Evolutionary conservation across 2,797 vertebrate species (phyloP).

Genomic region (Cirrhinus mrigala): DNA sequence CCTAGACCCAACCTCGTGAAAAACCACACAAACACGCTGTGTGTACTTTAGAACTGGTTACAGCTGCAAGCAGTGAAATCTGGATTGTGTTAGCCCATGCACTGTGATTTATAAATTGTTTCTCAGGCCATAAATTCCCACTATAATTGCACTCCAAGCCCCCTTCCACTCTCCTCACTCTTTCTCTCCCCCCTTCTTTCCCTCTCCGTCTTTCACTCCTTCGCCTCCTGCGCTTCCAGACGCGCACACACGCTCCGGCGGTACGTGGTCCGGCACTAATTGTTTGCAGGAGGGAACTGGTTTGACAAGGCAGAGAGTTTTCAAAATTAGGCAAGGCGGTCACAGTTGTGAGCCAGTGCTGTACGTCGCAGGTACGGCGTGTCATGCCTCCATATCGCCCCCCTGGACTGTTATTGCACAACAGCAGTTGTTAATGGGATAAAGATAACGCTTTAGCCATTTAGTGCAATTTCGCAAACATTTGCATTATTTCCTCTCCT

Average conservation of each 20-base stretch:
- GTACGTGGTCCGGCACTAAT: slow-evolving; percentile 46
- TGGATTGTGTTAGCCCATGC: slow-evolving; percentile 60
- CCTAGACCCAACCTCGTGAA: slow-evolving; percentile 34
- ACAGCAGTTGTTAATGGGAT: slow-evolving; percentile 21
- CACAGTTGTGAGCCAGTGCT: slow-evolving; percentile 3
- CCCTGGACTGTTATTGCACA: slow-evolving; percentile 25
- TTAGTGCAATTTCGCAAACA: slow-evolving; percentile 7
- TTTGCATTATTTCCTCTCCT: slow-evolving; percentile 14
- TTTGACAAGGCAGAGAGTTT: slow-evolving; percentile 45
- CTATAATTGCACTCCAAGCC: slow-evolving; percentile 76
- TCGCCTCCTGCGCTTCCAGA: slow-evolving; percentile 21
- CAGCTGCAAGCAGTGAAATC: slow-evolving; percentile 55
- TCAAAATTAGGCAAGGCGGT: slow-evolving; percentile 20
- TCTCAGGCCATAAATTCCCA: slow-evolving; percentile 81
- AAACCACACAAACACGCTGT: slow-evolving; percentile 42
- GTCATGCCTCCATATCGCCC: slow-evolving; percentile 15
- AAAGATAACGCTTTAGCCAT: slow-evolving; percentile 16
- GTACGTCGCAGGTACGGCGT: neutral
- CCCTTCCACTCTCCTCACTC: slow-evolving; percentile 27
- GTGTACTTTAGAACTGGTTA: slow-evolving; percentile 37
- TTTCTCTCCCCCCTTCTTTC: slow-evolving; percentile 33
- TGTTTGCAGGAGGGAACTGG: slow-evolving; percentile 55
- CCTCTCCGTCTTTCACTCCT: slow-evolving; percentile 32
- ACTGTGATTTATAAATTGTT: slow-evolving; percentile 78
- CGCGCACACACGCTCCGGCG: slow-evolving; percentile 44